These are phyloP conservation scores for Ardeotis arabs DNA, from an alignment of 2,113 vertebrate species.

Conservation along the genomic window DNA sequence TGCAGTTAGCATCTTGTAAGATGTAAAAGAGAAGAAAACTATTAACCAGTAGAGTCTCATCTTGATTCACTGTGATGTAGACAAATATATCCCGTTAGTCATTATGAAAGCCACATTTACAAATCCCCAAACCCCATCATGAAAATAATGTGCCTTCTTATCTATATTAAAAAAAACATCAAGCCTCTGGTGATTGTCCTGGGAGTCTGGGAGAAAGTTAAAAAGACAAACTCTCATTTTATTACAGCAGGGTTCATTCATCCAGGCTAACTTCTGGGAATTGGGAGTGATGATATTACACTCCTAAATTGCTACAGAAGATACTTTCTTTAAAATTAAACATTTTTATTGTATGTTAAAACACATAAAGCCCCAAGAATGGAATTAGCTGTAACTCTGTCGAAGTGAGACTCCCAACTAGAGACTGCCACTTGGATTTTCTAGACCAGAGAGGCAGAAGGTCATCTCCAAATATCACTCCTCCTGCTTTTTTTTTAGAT, in stretches of 20 bases:
- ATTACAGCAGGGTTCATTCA: not conserved
- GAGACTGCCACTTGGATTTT: not conserved
- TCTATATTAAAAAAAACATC: not conserved
- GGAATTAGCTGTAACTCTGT: not conserved
- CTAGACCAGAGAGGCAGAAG: not conserved
- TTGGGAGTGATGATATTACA: not conserved
- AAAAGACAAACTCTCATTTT: not conserved
- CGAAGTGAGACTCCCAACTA: not conserved
- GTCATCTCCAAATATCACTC: not conserved
- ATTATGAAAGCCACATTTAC: not conserved
- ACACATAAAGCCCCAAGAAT: not conserved
- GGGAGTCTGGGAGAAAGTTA: not conserved
- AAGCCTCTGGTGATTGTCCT: not conserved
- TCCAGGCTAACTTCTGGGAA: not conserved
- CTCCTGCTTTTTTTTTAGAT: not conserved
- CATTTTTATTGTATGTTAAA: not conserved
- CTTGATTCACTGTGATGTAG: not conserved
- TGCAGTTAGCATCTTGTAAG: not conserved
- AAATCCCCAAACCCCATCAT: not conserved
- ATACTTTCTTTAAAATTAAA: not conserved
- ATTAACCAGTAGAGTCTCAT: not conserved
- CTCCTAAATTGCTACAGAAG: not conserved
- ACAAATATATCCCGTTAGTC: not conserved
- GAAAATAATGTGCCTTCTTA: not conserved
- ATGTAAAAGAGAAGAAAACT: not conserved